phyloP scores from a whole-genome alignment of 2,113 vertebrate genomes.

The Orientallactaga bullata region DNA sequence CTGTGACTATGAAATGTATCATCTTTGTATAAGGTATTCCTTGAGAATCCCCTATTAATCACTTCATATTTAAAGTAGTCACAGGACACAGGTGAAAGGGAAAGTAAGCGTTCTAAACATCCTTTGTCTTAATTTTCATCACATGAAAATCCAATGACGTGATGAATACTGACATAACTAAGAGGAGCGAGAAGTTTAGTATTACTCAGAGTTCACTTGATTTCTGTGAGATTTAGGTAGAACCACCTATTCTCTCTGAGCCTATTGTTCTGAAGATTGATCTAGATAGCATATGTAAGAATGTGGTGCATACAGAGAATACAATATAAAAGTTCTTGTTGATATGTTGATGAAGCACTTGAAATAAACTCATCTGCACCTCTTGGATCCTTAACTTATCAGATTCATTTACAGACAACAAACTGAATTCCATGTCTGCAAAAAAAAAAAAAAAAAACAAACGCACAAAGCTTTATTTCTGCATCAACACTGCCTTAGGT shows the following conservation, averaged over 20 bases:
- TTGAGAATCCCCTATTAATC: background rate
- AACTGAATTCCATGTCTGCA: background rate
- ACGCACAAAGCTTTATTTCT: background rate
- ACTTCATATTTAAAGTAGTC: background rate
- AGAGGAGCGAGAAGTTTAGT: background rate
- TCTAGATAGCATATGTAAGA: background rate
- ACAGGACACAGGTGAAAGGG: background rate
- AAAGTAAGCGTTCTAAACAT: background rate
- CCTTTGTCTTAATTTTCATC: conserved; percentile 15
- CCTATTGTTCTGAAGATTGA: background rate
- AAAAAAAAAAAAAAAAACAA: conserved; percentile 24
- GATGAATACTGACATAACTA: background rate
- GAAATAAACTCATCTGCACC: conserved; percentile 24
- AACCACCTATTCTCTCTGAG: background rate
- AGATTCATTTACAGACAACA: background rate
- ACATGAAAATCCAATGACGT: background rate
- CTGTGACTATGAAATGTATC: background rate
- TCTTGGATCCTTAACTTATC: background rate
- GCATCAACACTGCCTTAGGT: background rate
- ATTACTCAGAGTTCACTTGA: background rate
- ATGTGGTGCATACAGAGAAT: background rate
- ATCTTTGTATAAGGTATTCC: background rate
- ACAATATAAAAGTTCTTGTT: background rate
- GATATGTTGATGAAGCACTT: background rate
- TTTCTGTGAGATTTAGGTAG: background rate